Base-by-base conservation (phyloP, 2,797 vertebrate species). In the Amniataba percoides region DNA sequence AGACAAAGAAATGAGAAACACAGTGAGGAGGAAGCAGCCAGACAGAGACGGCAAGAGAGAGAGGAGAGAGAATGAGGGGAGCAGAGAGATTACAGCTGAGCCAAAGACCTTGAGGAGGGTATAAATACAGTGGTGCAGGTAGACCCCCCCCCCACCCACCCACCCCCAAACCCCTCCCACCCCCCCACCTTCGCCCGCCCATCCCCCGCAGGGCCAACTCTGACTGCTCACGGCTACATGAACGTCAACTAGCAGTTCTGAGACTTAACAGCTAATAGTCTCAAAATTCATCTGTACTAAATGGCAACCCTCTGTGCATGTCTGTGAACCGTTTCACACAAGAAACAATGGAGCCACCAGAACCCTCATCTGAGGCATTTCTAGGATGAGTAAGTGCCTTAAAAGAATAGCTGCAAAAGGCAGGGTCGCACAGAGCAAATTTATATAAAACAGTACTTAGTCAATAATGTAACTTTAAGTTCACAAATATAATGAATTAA, bases 91-190 rank as follows among this genome's bases (percentile, higher is more conserved):
- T 19, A 11, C 67, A 79, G 51, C 10, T 65, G 43, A 72, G 51
- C 48, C 14, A 77, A 59, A 75, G 36, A 72, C 72, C 77, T 78
- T 74, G 71, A 64, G 34, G n/a, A 46, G 36, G 21, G 36, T 77
- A 84, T 72, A 82, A 78, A 80, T 71, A 83, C 59, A 76, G 46
- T 48, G 78, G 52, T 36, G 58, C 49, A 80, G 52, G 59, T 60
- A 65, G 55, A 71, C n/a, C 25, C 67, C 23, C 62, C 34, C n/a
- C n/a, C n/a, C n/a, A n/a, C n/a, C n/a, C n/a, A n/a, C n/a, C n/a
- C n/a, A n/a, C n/a, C n/a, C n/a, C n/a, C n/a, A n/a, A n/a, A n/a
- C n/a, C n/a, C n/a, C n/a, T n/a, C n/a, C n/a, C n/a, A n/a, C n/a
- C n/a, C n/a, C n/a, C n/a, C n/a, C n/a, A n/a, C n/a, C n/a, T n/a